A percentile compares a stretch with the other conserved stretches of the same genome.
Evolutionary conservation across 2,797 vertebrate genomes (phyloP).

Genomic region (Thamnophis elegans): DNA sequence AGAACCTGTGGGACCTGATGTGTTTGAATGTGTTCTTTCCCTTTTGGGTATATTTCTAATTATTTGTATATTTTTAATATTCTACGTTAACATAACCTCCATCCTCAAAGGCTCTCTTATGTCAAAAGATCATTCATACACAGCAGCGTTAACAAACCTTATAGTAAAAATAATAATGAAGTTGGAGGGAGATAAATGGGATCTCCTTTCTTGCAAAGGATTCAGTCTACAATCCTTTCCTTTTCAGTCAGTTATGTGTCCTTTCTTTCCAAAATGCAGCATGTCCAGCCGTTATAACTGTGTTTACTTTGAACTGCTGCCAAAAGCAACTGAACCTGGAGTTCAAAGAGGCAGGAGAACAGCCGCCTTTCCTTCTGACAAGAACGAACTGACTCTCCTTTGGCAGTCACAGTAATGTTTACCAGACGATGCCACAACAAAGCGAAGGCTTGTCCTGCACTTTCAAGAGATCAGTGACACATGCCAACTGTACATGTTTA

Average conservation of each 20-base stretch:
- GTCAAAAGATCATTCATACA: neutral
- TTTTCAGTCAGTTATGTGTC: conserved; percentile 2
- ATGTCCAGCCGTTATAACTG: neutral
- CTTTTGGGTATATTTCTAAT: neutral
- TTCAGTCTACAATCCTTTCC: neutral
- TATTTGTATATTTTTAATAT: neutral
- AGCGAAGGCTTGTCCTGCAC: conserved; percentile 1
- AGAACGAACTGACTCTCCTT: conserved; percentile 14
- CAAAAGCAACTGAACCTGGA: conserved; percentile 20
- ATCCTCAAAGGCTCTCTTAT: neutral
- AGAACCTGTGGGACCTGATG: neutral
- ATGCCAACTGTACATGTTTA: neutral
- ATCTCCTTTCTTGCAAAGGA: neutral
- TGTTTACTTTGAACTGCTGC: conserved; percentile 29
- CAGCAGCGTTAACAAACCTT: neutral
- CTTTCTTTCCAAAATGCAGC: neutral
- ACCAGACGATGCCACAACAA: conserved; percentile 20
- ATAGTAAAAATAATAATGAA: no score
- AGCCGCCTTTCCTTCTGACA: conserved; percentile 23
- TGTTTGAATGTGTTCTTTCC: neutral
- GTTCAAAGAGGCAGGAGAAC: conserved; percentile 12
- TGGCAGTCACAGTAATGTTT: neutral
- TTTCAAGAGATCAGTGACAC: conserved; percentile 6
- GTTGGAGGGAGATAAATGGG: neutral
- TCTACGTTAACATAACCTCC: neutral